phyloP scores from a whole-genome alignment of 2,888 invertebrate species.

The Patella depressa region DNA sequence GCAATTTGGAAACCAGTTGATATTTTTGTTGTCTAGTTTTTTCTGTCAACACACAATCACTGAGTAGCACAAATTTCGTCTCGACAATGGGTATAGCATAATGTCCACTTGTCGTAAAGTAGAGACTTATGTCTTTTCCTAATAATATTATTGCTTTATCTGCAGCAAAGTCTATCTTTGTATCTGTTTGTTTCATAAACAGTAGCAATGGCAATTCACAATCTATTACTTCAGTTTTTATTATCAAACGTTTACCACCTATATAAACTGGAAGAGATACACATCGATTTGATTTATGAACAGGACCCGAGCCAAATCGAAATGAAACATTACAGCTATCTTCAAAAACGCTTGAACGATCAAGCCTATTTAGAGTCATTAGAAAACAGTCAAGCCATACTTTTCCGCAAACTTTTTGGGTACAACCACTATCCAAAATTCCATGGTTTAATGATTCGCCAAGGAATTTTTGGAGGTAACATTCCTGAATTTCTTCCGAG shows the following conservation, averaged over 20 bases:
- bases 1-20: too few species aligned
- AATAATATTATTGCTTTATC: background rate
- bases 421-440: background rate
- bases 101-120: background rate
- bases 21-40: too few species aligned
- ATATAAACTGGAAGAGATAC: background rate
- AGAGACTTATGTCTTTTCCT: background rate
- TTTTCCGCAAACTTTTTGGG: background rate
- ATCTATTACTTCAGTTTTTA: background rate
- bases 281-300: background rate
- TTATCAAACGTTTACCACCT: background rate
- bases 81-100: background rate
- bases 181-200: background rate
- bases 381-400: background rate
- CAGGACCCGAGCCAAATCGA: background rate
- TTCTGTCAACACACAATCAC: too few species aligned
- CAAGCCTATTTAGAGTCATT: background rate
- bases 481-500: background rate
- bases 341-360: background rate
- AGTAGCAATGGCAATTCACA: constrained; percentile 1
- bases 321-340: background rate
- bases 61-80: background rate
- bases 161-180: background rate
- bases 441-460: background rate
- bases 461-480: background rate